phyloP scores from a whole-genome alignment of 2,797 vertebrate genomes.

The Epinephelus coioides region DNA sequence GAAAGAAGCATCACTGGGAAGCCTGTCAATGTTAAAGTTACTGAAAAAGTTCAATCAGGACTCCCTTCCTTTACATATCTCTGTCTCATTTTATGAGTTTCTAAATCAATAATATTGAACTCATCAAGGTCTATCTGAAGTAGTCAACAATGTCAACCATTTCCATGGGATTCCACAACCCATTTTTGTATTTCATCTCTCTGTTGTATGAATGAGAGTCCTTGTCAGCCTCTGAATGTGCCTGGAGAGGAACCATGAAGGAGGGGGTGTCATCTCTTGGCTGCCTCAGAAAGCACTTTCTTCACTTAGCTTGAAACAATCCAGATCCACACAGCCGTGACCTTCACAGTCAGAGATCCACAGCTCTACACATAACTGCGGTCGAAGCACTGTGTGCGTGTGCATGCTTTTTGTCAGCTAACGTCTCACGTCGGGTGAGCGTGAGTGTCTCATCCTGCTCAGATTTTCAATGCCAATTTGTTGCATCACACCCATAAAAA shows the following conservation, averaged over 20 bases:
- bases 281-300: slow-evolving; percentile 48
- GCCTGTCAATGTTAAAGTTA: slow-evolving; percentile 3
- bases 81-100: slow-evolving; percentile 7
- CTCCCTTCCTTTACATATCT: background rate
- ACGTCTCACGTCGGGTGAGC: slow-evolving; percentile 18
- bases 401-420: slow-evolving; percentile 29
- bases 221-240: slow-evolving; percentile 45
- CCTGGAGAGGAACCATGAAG: slow-evolving; percentile 20
- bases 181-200: slow-evolving; percentile 31
- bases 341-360: slow-evolving; percentile 34
- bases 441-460: slow-evolving; percentile 24
- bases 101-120: background rate
- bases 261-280: slow-evolving; percentile 47
- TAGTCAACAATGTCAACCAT: background rate
- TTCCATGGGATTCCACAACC: slow-evolving; percentile 25
- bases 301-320: slow-evolving; percentile 63
- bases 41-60: slow-evolving; percentile 5
- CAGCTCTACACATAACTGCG: slow-evolving; percentile 35
- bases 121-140: background rate
- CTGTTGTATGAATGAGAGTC: slow-evolving; percentile 53
- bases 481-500: slow-evolving; percentile 39
- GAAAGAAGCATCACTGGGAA: background rate
- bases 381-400: slow-evolving; percentile 7
- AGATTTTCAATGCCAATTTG: slow-evolving; percentile 15
- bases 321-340: slow-evolving; percentile 58